Evolutionary conservation across 2,888 invertebrate species (phyloP).

Genomic region (Scotopteryx bipunctaria): DNA sequence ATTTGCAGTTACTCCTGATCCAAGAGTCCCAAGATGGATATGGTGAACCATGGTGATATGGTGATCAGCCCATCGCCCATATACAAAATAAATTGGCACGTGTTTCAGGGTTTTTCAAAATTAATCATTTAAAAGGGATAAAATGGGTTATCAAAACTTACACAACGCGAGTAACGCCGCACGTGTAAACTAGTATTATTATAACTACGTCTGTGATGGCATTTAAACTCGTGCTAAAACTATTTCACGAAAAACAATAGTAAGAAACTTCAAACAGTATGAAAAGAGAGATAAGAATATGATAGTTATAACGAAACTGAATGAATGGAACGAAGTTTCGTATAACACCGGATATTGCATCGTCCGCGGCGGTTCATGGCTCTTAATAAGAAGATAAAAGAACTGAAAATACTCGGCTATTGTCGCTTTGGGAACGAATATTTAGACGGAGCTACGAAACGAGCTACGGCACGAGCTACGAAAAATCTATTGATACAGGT

Average conservation of each 20-base stretch:
- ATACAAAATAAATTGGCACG: no score
- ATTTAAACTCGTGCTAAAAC: neutral
- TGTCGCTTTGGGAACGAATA: constrained; percentile 41
- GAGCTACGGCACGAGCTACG: no score
- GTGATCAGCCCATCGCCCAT: no score
- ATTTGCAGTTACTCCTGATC: no score
- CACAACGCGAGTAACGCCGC: no score
- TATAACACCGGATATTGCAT: constrained; percentile 27
- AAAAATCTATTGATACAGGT: neutral
- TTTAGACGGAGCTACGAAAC: constrained; percentile 10
- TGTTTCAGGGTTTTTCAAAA: no score
- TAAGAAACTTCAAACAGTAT: constrained; percentile 45
- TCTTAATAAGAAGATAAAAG: constrained; percentile 54
- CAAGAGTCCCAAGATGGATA: no score
- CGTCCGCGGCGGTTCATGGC: constrained; percentile 19
- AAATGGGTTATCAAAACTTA: no score
- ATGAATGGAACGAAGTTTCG: constrained; percentile 32
- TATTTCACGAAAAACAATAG: constrained; percentile 26
- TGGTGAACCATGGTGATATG: no score
- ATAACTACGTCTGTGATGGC: no score
- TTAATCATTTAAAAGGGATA: no score
- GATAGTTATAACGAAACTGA: constrained; percentile 51
- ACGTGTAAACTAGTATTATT: no score
- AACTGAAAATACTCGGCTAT: constrained; percentile 42
- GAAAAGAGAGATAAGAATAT: constrained; percentile 56